Base-by-base conservation (phyloP, 2,797 vertebrate species). In the Gallinago stenura region DNA sequence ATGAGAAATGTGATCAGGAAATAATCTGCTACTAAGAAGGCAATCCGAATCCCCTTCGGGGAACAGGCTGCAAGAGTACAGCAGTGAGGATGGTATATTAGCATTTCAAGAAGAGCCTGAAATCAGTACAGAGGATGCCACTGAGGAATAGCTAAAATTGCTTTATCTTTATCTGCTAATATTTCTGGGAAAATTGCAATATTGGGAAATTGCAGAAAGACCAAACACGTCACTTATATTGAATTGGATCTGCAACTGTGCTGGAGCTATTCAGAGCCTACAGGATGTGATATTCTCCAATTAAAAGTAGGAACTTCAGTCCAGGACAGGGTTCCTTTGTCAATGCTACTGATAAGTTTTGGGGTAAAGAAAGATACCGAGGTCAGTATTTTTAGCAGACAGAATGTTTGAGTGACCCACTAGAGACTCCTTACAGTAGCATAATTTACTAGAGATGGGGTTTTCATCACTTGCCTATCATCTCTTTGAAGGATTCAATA, bases 1-100 rank as follows among this genome's bases (percentile, higher is more conserved):
- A 94, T 39, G 18, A 91, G 75, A 89, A 95, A 94, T 96, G 92
- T 82, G 92, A 97, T 97, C 83, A 95, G 87, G 94, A 97, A 97
- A 97, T 96, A 93, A 96, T 92, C 93, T 89, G 91, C 80, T 93
- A 30, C 83, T 90, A 89, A 96, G 85, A 31, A 76, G 91, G 89
- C 87, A 96, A 96, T 58, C 60, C 2, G 15, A 96, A 95, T 96
- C 93, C 93, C 94, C 95, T 89, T 93, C 1, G 2, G 90, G 96
- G 84, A 97, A 88, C 35, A 60, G 86, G 56, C 80, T 93, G 88
- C 72, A 68, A 39, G 79, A 91, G 81, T 65, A 66, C 78, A 81
- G 71, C 70, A 77, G 75, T 39, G 82, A 90, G 45, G 79, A 95
- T 76, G 90, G 96, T n/a, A 41, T n/a, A 95, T 97, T 95, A 97